Percentiles rank a stretch among this genome's conserved stretches.
phyloP scores from a whole-genome alignment of 1,140 invertebrate genomes.

The Alviniconcha marisindica region DNA sequence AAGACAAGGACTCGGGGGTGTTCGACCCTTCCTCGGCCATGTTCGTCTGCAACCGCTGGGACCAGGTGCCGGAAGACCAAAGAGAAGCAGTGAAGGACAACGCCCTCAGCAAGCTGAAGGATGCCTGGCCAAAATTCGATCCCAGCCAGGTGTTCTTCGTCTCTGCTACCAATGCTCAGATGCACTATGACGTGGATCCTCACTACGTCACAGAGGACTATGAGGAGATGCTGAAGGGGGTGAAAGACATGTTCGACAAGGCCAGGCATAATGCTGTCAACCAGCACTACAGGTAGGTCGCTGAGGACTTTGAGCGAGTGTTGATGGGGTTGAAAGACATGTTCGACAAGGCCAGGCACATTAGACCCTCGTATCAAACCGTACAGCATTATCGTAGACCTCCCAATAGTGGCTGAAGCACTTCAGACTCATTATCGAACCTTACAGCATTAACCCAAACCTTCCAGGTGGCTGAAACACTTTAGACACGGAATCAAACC shows the following conservation, averaged over 20 bases:
- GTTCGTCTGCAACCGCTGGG: slow-evolving; percentile 71
- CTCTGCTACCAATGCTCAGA: slow-evolving; percentile 59
- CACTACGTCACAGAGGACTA: slow-evolving; percentile 55
- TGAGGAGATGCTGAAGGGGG: slow-evolving; percentile 51
- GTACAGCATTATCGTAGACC: too few species aligned
- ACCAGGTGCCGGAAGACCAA: slow-evolving; percentile 56
- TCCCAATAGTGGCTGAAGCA: too few species aligned
- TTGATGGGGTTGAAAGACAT: slow-evolving; percentile 57
- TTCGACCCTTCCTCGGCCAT: slow-evolving; percentile 61
- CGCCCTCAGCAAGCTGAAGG: slow-evolving; percentile 56
- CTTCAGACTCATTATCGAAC: too few species aligned
- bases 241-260: slow-evolving; percentile 54
- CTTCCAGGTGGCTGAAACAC: too few species aligned
- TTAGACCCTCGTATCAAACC: too few species aligned
- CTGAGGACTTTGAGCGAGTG: slow-evolving; percentile 48
- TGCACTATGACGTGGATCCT: slow-evolving; percentile 50
- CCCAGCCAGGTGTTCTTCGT: slow-evolving; percentile 55
- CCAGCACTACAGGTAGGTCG: slow-evolving; percentile 55
- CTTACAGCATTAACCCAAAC: too few species aligned
- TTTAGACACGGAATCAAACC: too few species aligned
- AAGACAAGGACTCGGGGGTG: slow-evolving; percentile 26
- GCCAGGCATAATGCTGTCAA: slow-evolving; percentile 51
- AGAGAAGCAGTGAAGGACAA: slow-evolving; percentile 55
- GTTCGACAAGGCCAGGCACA: slow-evolving; percentile 49
- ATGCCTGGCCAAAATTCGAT: slow-evolving; percentile 62